Percentiles rank a stretch among this genome's conserved stretches.
Evolutionary conservation across 1,140 invertebrate species (phyloP).

Genomic region (Cydia fagiglandana): DNA sequence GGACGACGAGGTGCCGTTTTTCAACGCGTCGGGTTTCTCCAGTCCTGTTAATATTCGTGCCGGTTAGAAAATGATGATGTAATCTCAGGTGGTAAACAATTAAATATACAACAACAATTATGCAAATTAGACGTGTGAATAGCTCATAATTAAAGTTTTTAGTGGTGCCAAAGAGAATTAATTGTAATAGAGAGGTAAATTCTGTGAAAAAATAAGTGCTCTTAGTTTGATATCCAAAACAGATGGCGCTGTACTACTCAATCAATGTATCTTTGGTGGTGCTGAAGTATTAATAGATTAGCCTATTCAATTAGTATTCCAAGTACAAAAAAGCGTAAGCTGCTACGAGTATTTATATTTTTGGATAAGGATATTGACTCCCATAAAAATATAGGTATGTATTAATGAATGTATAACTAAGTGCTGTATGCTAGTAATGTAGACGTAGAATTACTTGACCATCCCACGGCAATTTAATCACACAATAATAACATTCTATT

Average conservation of each 20-base stretch:
- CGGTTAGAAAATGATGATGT: conserved; percentile 28
- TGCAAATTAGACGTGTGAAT: conserved; percentile 32
- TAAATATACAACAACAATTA: neutral
- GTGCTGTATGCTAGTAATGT: no score
- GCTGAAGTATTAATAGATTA: conserved; percentile 33
- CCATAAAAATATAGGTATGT: no score
- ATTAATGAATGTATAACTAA: no score
- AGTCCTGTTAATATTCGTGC: conserved; percentile 63
- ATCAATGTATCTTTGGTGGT: no score
- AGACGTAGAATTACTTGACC: no score
- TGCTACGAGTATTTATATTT: neutral
- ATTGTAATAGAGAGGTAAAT: no score
- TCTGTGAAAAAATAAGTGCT: no score
- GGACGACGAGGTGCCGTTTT: conserved; percentile 61
- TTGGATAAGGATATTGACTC: no score
- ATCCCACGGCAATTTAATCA: no score
- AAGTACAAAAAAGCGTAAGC: conserved; percentile 1
- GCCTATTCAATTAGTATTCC: neutral
- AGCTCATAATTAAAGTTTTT: conserved; percentile 38
- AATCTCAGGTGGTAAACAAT: neutral
- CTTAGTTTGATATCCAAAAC: no score
- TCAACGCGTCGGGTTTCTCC: conserved; percentile 66
- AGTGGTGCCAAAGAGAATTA: conserved; percentile 17
- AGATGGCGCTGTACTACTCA: no score
- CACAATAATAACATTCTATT: no score